phyloP scores from a whole-genome alignment of 2,888 invertebrate species.

The Cyclophora albipunctata region DNA sequence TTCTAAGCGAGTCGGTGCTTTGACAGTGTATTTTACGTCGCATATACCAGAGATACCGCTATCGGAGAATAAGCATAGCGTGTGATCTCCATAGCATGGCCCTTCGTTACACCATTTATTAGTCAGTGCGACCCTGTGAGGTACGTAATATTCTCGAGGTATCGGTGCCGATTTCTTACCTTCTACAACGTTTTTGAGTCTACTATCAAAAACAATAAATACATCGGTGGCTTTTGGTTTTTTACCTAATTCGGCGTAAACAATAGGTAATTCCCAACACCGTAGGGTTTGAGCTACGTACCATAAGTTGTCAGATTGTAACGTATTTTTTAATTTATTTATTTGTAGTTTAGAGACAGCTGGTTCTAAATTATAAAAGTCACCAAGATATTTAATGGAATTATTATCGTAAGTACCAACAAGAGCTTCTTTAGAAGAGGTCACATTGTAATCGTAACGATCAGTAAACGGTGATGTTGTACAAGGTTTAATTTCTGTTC shows the following conservation, averaged over 20 bases:
- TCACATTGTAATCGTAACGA: constrained; percentile 5
- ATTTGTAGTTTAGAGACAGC: constrained; percentile 24
- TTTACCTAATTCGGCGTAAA: constrained; percentile 42
- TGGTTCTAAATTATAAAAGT: constrained; percentile 49
- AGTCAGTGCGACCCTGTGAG: constrained; percentile 1
- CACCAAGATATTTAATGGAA: constrained; percentile 20
- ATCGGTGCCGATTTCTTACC: constrained; percentile 3
- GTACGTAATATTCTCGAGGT: constrained; percentile 3
- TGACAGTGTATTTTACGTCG: constrained; percentile 34
- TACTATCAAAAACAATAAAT: constrained; percentile 36
- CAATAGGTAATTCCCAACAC: constrained; percentile 56
- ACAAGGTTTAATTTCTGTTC: background rate
- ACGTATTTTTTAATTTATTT: background rate
- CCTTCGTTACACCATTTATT: constrained; percentile 57
- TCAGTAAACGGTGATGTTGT: background rate
- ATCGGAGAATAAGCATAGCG: constrained; percentile 51
- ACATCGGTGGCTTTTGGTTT: constrained; percentile 28
- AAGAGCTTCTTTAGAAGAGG: background rate
- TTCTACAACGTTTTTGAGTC: constrained; percentile 41
- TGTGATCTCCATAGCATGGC: constrained; percentile 64
- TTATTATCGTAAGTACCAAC: constrained; percentile 10
- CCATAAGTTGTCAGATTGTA: constrained; percentile 29
- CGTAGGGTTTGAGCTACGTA: constrained; percentile 51
- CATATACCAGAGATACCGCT: constrained; percentile 41
- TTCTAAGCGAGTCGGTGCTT: constrained; percentile 34